Conservation (phyloP, 2,888 invertebrate genomes). For the Sarcophaga carnaria region DNA sequence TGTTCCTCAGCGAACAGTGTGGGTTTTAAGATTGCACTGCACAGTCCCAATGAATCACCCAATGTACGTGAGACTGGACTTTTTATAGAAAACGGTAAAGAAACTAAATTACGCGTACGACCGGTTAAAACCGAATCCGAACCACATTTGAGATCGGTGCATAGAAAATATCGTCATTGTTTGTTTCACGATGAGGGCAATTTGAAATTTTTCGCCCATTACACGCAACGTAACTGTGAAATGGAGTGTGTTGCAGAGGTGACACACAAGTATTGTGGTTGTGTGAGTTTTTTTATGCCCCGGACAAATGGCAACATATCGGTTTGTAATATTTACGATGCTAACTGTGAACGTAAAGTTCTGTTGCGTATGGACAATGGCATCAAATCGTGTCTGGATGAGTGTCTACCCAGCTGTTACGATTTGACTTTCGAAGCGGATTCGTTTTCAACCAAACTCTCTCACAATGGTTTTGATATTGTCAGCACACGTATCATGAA, state of each 20-base stretch:
- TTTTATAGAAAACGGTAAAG: constrained; percentile 75
- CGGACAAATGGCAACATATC: constrained; percentile 86
- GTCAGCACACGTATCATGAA: constrained; percentile 69
- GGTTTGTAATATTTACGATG: constrained; percentile 87
- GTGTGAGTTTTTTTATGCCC: constrained; percentile 79
- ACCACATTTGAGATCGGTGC: constrained; percentile 72
- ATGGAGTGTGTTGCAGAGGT: constrained; percentile 90
- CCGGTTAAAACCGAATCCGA: constrained; percentile 76
- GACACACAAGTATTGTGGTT: constrained; percentile 81
- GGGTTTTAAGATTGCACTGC: constrained; percentile 79
- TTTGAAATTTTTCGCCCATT: constrained; percentile 86
- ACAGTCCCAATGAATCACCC: constrained; percentile 78
- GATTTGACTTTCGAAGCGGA: constrained; percentile 87
- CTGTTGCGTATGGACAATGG: constrained; percentile 71
- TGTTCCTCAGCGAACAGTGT: constrained; percentile 88
- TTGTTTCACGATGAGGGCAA: constrained; percentile 87
- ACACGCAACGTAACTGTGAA: constrained; percentile 89
- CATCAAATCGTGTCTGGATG: constrained; percentile 78
- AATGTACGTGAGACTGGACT: constrained; percentile 78
- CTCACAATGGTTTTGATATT: constrained; percentile 73
- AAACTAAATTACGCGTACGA: constrained; percentile 77
- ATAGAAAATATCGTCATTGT: constrained; percentile 83
- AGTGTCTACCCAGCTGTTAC: constrained; percentile 87
- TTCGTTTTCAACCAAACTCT: constrained; percentile 84
- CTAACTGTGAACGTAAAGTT: constrained; percentile 82